A percentile compares a stretch with the other conserved stretches of the same genome.
Evolutionary conservation across 2,888 invertebrate genomes (phyloP).

Genomic region (Andrena hattorfiana): DNA sequence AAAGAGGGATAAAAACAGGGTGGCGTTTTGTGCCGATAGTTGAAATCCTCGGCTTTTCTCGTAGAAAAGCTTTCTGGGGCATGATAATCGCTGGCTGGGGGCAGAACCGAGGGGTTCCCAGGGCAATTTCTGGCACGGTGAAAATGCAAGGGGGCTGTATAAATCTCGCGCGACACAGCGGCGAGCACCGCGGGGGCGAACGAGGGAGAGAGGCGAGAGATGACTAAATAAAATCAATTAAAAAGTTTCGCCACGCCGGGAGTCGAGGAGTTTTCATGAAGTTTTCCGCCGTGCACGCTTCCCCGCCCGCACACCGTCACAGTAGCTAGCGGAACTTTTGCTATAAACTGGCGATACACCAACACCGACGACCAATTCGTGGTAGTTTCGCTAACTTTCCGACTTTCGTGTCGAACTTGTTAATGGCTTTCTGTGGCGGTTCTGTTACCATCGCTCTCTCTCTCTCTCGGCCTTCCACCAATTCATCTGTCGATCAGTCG

Average conservation of each 20-base stretch:
- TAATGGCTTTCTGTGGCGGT: constrained; percentile 75
- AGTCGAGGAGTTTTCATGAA: constrained; percentile 62
- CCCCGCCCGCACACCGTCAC: constrained; percentile 16
- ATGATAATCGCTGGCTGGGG: constrained; percentile 46
- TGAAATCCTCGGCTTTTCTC: constrained; percentile 31
- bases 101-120: constrained; percentile 20
- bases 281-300: constrained; percentile 53
- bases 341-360: constrained; percentile 70
- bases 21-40: constrained; percentile 22
- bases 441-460: constrained; percentile 64
- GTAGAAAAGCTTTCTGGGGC: constrained; percentile 32
- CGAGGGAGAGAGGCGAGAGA: neutral
- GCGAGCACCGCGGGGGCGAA: neutral
- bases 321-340: constrained; percentile 59
- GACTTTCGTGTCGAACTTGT: constrained; percentile 79
- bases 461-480: constrained; percentile 1
- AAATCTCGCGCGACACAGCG: constrained; percentile 50
- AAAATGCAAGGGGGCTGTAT: constrained; percentile 52
- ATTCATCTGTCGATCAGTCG: constrained; percentile 15
- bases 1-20: neutral
- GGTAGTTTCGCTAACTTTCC: constrained; percentile 76
- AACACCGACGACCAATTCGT: constrained; percentile 65
- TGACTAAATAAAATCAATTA: constrained; percentile 75
- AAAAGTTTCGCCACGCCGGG: constrained; percentile 65
- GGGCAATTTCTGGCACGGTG: constrained; percentile 51